Conservation (phyloP, 2,888 invertebrate species). For the Micoletzkya japonica region DNA sequence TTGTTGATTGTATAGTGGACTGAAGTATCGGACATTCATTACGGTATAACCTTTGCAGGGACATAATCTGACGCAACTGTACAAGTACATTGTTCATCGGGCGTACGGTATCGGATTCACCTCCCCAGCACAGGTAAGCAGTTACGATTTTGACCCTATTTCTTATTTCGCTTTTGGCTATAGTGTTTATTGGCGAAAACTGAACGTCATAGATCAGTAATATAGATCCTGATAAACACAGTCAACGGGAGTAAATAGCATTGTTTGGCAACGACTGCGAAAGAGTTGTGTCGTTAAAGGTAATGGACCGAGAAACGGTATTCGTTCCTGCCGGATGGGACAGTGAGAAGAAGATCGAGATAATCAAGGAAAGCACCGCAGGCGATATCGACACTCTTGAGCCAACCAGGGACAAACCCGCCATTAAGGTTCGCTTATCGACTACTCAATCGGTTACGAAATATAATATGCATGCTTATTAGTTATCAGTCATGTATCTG, state of each 20-base stretch:
- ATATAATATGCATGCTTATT: too few relatives aligned
- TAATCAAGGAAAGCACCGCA: conserved; percentile 46
- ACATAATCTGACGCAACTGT: conserved; percentile 46
- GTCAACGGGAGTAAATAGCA: not conserved
- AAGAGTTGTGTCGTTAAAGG: conserved; percentile 3
- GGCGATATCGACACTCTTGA: conserved; percentile 45
- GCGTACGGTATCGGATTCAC: conserved; percentile 58
- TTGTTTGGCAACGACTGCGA: not conserved
- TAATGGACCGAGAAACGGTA: conserved; percentile 58
- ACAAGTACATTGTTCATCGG: conserved; percentile 60
- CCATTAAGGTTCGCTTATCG: conserved; percentile 20
- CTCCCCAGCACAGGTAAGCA: conserved; percentile 43
- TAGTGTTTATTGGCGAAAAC: not conserved
- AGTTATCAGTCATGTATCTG: too few relatives aligned
- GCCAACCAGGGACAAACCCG: conserved; percentile 44
- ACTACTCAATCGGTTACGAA: not conserved
- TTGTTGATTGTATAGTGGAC: not conserved
- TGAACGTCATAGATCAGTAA: not conserved
- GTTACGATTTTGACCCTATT: not conserved
- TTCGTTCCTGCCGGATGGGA: conserved; percentile 63
- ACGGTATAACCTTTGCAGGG: not conserved
- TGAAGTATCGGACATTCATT: not conserved
- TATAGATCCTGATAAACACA: not conserved
- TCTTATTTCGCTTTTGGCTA: too few relatives aligned
- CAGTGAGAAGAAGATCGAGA: conserved; percentile 56